Base-by-base conservation (phyloP, 2,888 invertebrate genomes). In the Anticlea derivata region DNA sequence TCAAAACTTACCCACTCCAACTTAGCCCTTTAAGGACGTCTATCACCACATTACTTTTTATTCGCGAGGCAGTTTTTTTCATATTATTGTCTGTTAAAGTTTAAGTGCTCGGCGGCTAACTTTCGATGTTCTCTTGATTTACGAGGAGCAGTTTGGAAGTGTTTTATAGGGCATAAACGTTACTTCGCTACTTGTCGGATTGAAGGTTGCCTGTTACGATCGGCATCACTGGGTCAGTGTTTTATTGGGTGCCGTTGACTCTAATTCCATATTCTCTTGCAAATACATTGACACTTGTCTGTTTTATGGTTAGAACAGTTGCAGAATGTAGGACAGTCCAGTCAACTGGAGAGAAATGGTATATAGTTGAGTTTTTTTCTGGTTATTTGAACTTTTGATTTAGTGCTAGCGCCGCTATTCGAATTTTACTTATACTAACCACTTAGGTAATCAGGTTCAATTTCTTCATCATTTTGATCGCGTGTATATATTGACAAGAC, bases 111-210 rank as follows among this genome's bases (percentile, higher is more conserved):
- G 80, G 80, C 84, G 84, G 81, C 81, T 85, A 87, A 89, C 81
- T 90, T 90, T 87, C 52, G 52, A 52, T 52, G 52, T 52, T 52
- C 52, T 43, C 66, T 74, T 88, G 88, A 89, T 88, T 89, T 88
- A 90, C 83, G 88, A 86, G 68, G 71, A 80, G 83, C 78, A 81
- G 81, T 85, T 87, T 70, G 80, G 78, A 81, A 88, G 86, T 86
- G 88, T 87, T 89, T 90, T 90, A 90, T 89, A 88, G 89, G 83
- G 86, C 86, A 87, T 89, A 85, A 88, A 87, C 82, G 85, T 85
- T 78, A 86, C 80, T 82, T 86, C 75, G 81, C 86, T 84, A 84
- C 86, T 89, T 85, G 85, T 85, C 85, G 84, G 84, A 86, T 80
- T 83, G 86, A 88, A 88, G 88, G 89, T 86, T 86, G 83, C 65